Evolutionary conservation across 1,140 invertebrate genomes (phyloP).

Genomic region (Drosophila watanabei): DNA sequence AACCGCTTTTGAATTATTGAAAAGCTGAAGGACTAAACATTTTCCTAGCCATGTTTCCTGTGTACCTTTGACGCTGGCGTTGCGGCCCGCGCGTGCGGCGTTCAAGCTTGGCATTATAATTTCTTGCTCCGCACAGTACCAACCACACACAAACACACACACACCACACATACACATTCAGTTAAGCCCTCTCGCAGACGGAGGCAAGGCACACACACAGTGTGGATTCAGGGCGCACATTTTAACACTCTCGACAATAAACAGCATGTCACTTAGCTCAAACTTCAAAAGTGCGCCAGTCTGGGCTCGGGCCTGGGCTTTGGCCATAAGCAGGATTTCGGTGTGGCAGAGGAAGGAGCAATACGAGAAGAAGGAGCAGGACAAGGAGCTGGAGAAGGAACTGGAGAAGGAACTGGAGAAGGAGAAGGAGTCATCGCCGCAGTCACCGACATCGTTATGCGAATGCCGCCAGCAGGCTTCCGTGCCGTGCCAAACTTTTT

Average conservation of each 20-base stretch:
- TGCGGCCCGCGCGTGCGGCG: constrained; percentile 63
- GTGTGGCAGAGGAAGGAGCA: constrained; percentile 2
- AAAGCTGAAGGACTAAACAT: background rate
- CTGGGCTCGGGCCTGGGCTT: constrained; percentile 35
- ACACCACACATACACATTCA: background rate
- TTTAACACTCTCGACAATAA: constrained; percentile 86
- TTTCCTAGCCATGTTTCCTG: constrained; percentile 37
- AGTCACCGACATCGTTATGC: constrained; percentile 83
- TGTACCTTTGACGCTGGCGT: constrained; percentile 43
- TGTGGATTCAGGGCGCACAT: constrained; percentile 63
- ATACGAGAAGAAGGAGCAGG: background rate
- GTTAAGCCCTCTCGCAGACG: constrained; percentile 24
- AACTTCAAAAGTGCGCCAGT: constrained; percentile 82
- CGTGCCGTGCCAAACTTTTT: constrained; percentile 74
- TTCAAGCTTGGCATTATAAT: constrained; percentile 82
- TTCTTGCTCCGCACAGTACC: constrained; percentile 77
- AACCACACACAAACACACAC: constrained; percentile 29
- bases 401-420: constrained; percentile 18
- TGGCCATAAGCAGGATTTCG: constrained; percentile 17
- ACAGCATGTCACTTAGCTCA: constrained; percentile 86
- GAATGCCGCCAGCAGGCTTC: constrained; percentile 82
- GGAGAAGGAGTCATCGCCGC: constrained; percentile 52
- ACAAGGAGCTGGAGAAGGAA: constrained; percentile 10
- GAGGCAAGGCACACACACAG: constrained; percentile 22
- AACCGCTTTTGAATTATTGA: background rate